Evolutionary conservation across 2,797 vertebrate species (phyloP), one percentile per base, ranked within the genome.

Genomic region (Knipowitschia caucasica): DNA sequence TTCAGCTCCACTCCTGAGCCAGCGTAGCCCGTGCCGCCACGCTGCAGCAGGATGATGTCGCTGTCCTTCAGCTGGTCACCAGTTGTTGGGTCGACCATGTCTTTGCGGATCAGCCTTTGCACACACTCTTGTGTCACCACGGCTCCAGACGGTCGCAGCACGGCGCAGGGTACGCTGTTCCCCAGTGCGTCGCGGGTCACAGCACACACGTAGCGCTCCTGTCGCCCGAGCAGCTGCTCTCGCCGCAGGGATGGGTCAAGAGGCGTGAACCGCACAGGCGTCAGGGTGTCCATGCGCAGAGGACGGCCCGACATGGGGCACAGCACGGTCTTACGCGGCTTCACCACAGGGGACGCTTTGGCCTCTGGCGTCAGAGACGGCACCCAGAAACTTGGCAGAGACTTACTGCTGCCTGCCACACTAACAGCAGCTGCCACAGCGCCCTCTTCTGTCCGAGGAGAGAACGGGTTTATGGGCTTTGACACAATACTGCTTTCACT

Each of bases 101-200:
- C 94, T 70, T 90, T 93, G 60, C 80, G 90, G 72, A 96, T 94
- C 63, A 96, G 69, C 69, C 82, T 94, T 80, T 96, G 93, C 58
- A 96, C 93, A 47, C 93, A 96, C 77, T 95, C 94, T 62, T 92
- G 69, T 0, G 94, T 96, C 59, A 96, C 94, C 67, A 96, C 94
- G 0, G 84, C 62, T 0, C 94, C 94, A 4, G 94, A 94, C 33
- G 91, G 88, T 23, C 90, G 74, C 44, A 96, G 90, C 0, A 96
- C 91, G 0, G 92, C 91, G 4, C 92, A 93, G 0, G 94, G 94
- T 0, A 94, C 88, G 0, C 93, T 92, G 74, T 96, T 96, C 29
- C 94, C 93, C 50, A 95, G 85, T 5, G 86, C 86, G 49, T 95
- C 94, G 35, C 89, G 90, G 46, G 94, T 95, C 35, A 96, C 94